Evolutionary conservation across 2,888 invertebrate genomes (phyloP), one percentile per base, ranked within the genome.

Genomic region (Andrena trimmerana): DNA sequence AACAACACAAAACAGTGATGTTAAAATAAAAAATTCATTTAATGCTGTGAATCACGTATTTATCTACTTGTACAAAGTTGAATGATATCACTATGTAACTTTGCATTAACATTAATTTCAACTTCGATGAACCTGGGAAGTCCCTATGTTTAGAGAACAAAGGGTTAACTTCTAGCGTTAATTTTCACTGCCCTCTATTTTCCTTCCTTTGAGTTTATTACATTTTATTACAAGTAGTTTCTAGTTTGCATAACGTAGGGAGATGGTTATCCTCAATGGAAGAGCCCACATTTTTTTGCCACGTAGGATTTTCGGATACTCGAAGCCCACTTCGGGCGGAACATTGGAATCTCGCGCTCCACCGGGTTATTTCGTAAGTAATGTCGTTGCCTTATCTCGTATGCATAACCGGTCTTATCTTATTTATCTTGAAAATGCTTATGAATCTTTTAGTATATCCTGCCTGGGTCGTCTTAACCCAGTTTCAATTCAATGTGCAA

Each of bases 341-440:
- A 27, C 54, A 54, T 54, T 54, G 54, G 54, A 54, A 24, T 57
- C 57, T 10, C 24, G 57, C 24, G 24, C 20, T 57, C 3, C 24
- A 57, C 57, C 57, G 24, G 10, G 57, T 10, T 24, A 57, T 57
- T 57, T 57, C 57, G 24, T 57, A 57, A 57, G 24, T 24, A 57
- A 24, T 57, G 24, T 24, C 24, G 57, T 27, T 24, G 42, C 10
- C 24, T 57, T 57, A 57, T 57, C 57, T 57, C 10, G 24, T 20
- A 24, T 57, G 57, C 20, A 57, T 57, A 57, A 57, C 20, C 52
- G 57, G 10, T 10, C 10, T 24, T 57, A 8, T 24, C 24, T 27
- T 57, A 24, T 24, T 24, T 24, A 57, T 42, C 57, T 57, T 27
- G 20, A 20, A n/a, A 20, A 20, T 52, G 52, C 57, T 57, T 57